A percentile compares a stretch with the other conserved stretches of the same genome.
These are phyloP conservation scores for Mactromeris polynyma DNA, from an alignment of 2,888 invertebrate species.

Conservation along the genomic window DNA sequence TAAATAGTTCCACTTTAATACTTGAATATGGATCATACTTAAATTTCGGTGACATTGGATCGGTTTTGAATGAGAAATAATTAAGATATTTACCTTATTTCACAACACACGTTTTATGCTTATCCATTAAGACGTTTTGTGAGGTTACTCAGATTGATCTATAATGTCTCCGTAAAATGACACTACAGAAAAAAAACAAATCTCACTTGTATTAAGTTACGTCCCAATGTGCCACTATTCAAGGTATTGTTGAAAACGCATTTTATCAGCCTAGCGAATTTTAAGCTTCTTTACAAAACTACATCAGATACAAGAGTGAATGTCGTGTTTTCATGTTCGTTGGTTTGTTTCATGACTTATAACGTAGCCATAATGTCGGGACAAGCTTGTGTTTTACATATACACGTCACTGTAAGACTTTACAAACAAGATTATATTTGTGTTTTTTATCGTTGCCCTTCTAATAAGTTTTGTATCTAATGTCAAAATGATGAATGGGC, in stretches of 20 bases:
- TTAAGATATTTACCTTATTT: constrained; percentile 15
- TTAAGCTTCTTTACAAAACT: constrained; percentile 27
- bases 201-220: constrained; percentile 14
- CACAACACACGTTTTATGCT: not conserved
- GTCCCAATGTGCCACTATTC: constrained; percentile 23
- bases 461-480: constrained; percentile 46
- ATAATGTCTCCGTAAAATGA: constrained; percentile 17
- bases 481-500: constrained; percentile 58
- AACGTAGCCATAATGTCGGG: constrained; percentile 42
- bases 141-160: not conserved
- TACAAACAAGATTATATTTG: constrained; percentile 38
- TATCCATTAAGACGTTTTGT: constrained; percentile 15
- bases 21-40: not conserved
- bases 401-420: constrained; percentile 37
- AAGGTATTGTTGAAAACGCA: constrained; percentile 27
- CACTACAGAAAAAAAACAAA: constrained; percentile 20
- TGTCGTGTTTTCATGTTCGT: constrained; percentile 34
- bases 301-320: constrained; percentile 24
- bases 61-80: constrained; percentile 15
- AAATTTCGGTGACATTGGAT: constrained; percentile 12
- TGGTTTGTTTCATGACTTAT: constrained; percentile 39
- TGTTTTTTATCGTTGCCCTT: constrained; percentile 35
- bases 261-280: constrained; percentile 10
- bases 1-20: not conserved
- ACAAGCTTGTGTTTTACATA: constrained; percentile 45